phyloP scores from a whole-genome alignment of 2,113 vertebrate species.

The Calonectris borealis region DNA sequence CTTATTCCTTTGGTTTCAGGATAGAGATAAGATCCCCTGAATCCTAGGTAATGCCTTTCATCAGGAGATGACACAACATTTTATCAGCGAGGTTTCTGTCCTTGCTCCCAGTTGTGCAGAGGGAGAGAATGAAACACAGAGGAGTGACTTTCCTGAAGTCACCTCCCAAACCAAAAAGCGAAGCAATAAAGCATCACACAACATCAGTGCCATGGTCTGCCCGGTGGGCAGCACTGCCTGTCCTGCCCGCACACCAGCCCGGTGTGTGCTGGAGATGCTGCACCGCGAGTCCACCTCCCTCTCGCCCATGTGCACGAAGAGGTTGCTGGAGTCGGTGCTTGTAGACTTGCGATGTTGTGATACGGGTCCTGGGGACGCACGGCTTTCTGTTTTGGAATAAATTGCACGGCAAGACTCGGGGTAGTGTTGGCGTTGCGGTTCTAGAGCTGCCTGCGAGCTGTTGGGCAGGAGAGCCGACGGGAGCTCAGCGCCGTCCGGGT shows the following conservation, averaged over 20 bases:
- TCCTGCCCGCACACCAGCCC: neutral
- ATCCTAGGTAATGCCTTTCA: neutral
- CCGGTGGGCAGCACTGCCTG: neutral
- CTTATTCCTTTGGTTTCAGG: neutral
- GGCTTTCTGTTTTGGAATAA: no score
- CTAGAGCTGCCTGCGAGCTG: neutral
- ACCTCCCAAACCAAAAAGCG: no score
- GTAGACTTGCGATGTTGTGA: neutral
- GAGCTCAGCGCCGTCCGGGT: rapidly evolving
- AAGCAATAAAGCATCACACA: neutral
- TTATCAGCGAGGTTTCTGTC: no score
- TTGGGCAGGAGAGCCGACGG: neutral
- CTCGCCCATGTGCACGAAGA: neutral
- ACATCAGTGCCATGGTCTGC: neutral
- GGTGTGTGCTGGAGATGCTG: neutral
- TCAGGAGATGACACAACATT: neutral
- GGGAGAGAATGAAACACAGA: neutral
- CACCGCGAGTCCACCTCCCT: neutral
- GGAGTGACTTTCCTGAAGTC: neutral
- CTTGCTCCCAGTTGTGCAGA: neutral
- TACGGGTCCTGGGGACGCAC: rapidly evolving
- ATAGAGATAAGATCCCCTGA: neutral
- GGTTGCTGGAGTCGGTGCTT: no score
- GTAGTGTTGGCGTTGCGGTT: rapidly evolving
- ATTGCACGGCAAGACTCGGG: rapidly evolving